A percentile compares a stretch with the other conserved stretches of the same genome.
These are phyloP conservation scores for Alosa alosa DNA, from an alignment of 2,113 vertebrate species.

Conservation along the genomic window DNA sequence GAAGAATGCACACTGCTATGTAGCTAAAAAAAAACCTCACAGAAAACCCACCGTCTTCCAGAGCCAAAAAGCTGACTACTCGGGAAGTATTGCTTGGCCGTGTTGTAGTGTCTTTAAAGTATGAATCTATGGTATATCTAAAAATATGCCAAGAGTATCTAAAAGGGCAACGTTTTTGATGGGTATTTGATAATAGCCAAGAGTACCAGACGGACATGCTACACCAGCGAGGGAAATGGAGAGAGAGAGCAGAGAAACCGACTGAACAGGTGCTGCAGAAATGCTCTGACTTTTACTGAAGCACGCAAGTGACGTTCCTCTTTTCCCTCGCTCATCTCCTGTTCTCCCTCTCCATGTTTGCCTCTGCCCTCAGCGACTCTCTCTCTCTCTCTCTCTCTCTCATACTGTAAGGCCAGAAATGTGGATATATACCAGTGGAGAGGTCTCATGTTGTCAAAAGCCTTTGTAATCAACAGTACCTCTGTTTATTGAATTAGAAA, in stretches of 20 bases:
- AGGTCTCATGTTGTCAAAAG: too few relatives aligned
- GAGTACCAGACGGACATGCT: too few relatives aligned
- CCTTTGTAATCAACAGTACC: too few relatives aligned
- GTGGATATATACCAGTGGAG: too few relatives aligned
- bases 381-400: neutral
- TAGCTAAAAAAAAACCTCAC: neutral
- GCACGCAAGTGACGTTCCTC: conserved; percentile 21
- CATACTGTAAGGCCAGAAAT: too few relatives aligned
- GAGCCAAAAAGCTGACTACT: too few relatives aligned
- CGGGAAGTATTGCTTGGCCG: too few relatives aligned
- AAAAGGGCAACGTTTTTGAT: neutral
- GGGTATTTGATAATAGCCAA: neutral
- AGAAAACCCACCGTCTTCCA: too few relatives aligned
- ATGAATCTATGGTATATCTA: neutral
- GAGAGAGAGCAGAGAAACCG: neutral
- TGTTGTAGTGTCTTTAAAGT: too few relatives aligned
- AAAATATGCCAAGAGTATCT: neutral
- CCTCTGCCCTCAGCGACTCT: neutral
- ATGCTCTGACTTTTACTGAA: neutral
- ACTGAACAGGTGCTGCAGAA: neutral
- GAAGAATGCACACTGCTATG: neutral
- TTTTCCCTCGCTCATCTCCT: conserved; percentile 11
- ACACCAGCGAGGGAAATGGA: neutral
- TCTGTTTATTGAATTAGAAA: too few relatives aligned
- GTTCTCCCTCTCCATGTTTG: neutral